These are phyloP conservation scores for Heterotilapia buettikoferi DNA, from an alignment of 2,113 vertebrate genomes.

Conservation along the genomic window DNA sequence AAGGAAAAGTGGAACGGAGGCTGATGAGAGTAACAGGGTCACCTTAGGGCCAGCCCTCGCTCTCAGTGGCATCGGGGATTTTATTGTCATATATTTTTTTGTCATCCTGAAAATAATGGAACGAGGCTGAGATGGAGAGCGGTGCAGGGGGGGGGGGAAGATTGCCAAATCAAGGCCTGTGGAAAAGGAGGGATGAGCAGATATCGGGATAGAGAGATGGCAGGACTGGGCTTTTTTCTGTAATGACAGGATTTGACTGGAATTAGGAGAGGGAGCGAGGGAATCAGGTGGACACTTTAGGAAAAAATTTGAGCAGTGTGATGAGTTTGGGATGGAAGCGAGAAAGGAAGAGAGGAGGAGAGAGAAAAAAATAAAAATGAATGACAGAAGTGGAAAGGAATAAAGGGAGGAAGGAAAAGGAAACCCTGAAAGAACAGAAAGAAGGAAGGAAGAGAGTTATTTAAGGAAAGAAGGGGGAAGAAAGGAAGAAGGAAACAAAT, in stretches of 20 bases:
- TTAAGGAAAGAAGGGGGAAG: not conserved
- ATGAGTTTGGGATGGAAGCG: not conserved
- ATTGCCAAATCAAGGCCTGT: not conserved
- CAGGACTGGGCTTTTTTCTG: slow-evolving; percentile 14
- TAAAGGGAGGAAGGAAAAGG: not conserved
- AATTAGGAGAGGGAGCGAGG: slow-evolving; percentile 42
- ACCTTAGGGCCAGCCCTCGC: slow-evolving; percentile 37
- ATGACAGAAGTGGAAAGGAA: not conserved
- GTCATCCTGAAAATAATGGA: slow-evolving; percentile 53
- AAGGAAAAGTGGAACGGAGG: slow-evolving; percentile 33
- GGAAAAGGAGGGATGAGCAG: not conserved
- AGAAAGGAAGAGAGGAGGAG: not conserved
- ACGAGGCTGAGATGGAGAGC: not conserved
- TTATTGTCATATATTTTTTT: slow-evolving; percentile 40
- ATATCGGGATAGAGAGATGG: slow-evolving; percentile 7
- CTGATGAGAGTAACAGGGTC: slow-evolving; percentile 56
- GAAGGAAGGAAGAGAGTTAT: not conserved
- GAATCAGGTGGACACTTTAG: slow-evolving; percentile 24
- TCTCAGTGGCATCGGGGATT: slow-evolving; percentile 27
- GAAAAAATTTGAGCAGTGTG: not conserved
- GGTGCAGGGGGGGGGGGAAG: not conserved
- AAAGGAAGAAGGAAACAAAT: not conserved
- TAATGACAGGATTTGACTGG: slow-evolving; percentile 60
- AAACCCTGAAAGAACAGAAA: not conserved
- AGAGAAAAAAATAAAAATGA: not conserved